Evolutionary conservation across 2,113 vertebrate species (phyloP), one percentile per base, ranked within the genome.

Genomic region (Bos taurus): DNA sequence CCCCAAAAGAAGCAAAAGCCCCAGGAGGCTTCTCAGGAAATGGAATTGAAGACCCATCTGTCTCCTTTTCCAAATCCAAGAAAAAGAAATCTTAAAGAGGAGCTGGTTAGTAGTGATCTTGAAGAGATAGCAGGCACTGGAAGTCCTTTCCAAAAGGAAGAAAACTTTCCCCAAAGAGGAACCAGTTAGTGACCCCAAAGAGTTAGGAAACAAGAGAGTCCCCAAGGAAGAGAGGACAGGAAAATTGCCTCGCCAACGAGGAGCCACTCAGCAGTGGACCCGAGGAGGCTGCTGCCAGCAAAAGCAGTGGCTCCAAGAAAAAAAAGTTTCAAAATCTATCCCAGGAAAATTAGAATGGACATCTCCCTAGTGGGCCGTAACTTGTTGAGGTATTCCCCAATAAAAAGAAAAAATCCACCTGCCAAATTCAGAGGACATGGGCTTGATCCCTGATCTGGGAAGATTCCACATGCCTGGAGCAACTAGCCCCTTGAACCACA

Each of bases 301-400:
- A 26, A 43, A 77, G 12, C 36, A 77, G 23, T 0, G 0, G 36
- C 36, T 43, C 12, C 6, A 77, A 43, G 23, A 14, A 43, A 7
- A 77, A 15, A 74, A 77, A 77, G 23, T 25, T 77, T 26, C 23
- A 14, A 77, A 77, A 43, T 21, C 71, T 43, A 14, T 14, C 36
- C 12, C 23, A 43, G 71, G 71, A 77, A 43, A 77, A 77, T 43
- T 4, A 77, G 36, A 26, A 77, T 43, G 71, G 11, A 25, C 36
- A 25, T 14, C 36, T 77, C 23, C 71, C 40, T 77, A 25, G 71
- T 43, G 36, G 71, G 71, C 11, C 3, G 0, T 7, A 77, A 77
- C 36, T 43, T 77, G 23, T 43, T 40, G 71, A 77, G 36, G 71
- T 26, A 26, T 25, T 77, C 36, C 71, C 23, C 3, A 7, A 0